Evolutionary conservation across 2,888 invertebrate genomes (phyloP), one percentile per base, ranked within the genome.

Genomic region (Brenthis hecate): DNA sequence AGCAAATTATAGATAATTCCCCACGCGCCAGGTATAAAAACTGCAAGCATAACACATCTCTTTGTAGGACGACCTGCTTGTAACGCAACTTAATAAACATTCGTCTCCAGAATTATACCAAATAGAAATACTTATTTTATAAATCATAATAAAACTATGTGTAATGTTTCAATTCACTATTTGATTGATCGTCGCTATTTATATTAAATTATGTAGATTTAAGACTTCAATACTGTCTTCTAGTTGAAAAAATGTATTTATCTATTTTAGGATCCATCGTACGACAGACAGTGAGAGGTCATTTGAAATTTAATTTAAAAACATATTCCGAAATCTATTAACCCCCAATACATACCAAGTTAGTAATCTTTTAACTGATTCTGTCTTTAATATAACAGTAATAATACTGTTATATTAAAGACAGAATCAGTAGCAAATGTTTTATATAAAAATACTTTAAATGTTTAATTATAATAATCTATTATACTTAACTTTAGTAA

Each of bases 391-490:
- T 19, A 19, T 19, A 19, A 19, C 19, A 19, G 19, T 19, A 19
- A 19, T 1, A 28, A 28, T 28, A 28, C 28, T 28, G 28, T 28
- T 43, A 11, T 43, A 2, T 11, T 43, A 43, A 43, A 43, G 36
- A 11, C 6, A 60, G 28, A 50, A 60, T 32, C n/a, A 60, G 50
- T 60, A 50, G n/a, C n/a, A 60, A 60, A 60, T 60, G 50, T 60
- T 60, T 50, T 75, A 71, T 79, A 80, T 72, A 80, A 78, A 80
- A 80, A 80, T 80, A 80, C 77, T 76, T 69, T 73, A 57, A 57
- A 16, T 47, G 16, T 19, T 57, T 48, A 28, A 28, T 28, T 28
- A 4, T 28, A 28, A 50, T 13, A 60, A n/a, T n/a, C n/a, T 16
- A 13, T 56, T 56, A 56, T 28, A 74, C 78, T 66, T 80, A 80